These are phyloP conservation scores for Carduelis carduelis DNA, from an alignment of 2,797 vertebrate species.

Conservation along the genomic window DNA sequence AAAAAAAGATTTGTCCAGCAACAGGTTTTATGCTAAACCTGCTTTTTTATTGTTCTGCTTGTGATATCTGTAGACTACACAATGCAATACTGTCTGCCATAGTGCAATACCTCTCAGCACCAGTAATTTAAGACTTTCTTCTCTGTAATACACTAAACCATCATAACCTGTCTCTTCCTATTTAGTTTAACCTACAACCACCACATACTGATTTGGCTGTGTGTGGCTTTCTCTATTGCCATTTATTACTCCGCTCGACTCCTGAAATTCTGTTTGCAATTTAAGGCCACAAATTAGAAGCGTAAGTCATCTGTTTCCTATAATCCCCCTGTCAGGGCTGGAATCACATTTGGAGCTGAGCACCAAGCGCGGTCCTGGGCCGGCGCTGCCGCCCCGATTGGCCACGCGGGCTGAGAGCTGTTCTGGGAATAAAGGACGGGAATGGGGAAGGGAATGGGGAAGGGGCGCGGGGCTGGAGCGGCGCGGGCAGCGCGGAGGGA, in stretches of 20 bases:
- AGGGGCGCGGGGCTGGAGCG: not conserved
- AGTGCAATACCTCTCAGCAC: conserved; percentile 80
- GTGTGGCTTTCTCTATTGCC: conserved; percentile 86
- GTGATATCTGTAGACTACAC: conserved; percentile 78
- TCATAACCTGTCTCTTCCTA: conserved; percentile 89
- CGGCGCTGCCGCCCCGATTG: conserved; percentile 75
- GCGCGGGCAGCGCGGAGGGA: not conserved
- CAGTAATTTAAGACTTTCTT: conserved; percentile 88
- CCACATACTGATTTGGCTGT: conserved; percentile 84
- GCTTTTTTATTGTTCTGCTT: conserved; percentile 79
- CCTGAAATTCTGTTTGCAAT: conserved; percentile 99
- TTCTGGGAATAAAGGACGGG: conserved; percentile 69
- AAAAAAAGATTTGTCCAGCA: conserved; percentile 71
- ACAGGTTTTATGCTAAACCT: conserved; percentile 81
- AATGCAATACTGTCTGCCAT: conserved; percentile 78
- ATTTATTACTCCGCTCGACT: conserved; percentile 92
- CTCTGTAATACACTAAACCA: conserved; percentile 86
- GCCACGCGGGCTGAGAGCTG: conserved; percentile 70
- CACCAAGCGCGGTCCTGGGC: conserved; percentile 74
- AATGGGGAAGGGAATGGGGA: not conserved
- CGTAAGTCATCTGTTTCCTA: conserved; percentile 99
- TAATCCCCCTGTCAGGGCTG: conserved; percentile 95
- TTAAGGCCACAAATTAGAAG: conserved; percentile 99
- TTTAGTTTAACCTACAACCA: conserved; percentile 89
- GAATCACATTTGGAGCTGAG: conserved; percentile 85